phyloP scores from a whole-genome alignment of 2,888 invertebrate species.

The Meta bourneti region DNA sequence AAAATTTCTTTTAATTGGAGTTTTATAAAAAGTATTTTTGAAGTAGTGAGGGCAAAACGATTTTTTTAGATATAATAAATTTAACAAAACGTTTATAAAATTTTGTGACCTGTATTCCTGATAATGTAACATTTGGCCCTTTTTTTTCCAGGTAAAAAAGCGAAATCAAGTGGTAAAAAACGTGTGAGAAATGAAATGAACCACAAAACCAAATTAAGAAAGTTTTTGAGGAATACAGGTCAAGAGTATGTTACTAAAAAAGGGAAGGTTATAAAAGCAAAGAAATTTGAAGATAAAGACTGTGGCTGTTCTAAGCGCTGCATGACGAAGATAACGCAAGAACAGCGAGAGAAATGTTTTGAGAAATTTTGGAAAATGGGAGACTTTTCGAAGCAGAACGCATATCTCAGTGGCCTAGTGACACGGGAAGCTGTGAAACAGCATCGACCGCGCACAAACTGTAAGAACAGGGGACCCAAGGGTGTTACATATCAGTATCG shows the following conservation, averaged over 20 bases:
- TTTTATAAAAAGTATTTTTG: too few relatives aligned
- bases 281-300: conserved; percentile 69
- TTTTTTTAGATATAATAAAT: too few relatives aligned
- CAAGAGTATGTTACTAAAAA: conserved; percentile 72
- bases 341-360: conserved; percentile 66
- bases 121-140: conserved; percentile 59
- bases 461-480: conserved; percentile 70
- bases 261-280: conserved; percentile 67
- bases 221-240: conserved; percentile 68
- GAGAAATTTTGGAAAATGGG: conserved; percentile 75
- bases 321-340: conserved; percentile 52
- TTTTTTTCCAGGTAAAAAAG: conserved; percentile 75
- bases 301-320: conserved; percentile 70
- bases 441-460: conserved; percentile 63
- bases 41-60: too few relatives aligned
- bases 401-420: conserved; percentile 71
- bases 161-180: conserved; percentile 72
- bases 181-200: conserved; percentile 76
- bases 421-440: conserved; percentile 71
- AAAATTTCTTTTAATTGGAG: too few relatives aligned
- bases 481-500: conserved; percentile 71
- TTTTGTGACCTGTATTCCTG: conserved; percentile 54
- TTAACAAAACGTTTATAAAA: too few relatives aligned
- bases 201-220: conserved; percentile 72
- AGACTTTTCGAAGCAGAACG: conserved; percentile 72